phyloP scores from a whole-genome alignment of 2,797 vertebrate genomes.

The Brachyrhaphis roseni region DNA sequence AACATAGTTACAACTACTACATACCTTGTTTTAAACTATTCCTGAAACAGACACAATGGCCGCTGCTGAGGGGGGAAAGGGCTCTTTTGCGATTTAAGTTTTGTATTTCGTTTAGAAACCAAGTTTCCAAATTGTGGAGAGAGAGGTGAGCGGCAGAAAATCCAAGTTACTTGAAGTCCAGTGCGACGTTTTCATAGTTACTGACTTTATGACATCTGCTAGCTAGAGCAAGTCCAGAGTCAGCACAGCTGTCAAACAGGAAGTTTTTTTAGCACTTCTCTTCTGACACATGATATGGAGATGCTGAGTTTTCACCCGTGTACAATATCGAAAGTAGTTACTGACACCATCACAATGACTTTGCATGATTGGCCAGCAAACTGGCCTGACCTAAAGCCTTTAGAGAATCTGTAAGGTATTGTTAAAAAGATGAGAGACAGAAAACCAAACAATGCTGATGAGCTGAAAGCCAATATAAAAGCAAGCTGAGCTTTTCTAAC shows the following conservation, averaged over 20 bases:
- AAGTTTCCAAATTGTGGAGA: background rate
- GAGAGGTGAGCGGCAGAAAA: background rate
- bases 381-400: background rate
- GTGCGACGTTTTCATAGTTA: background rate
- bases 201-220: background rate
- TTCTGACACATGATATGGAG: background rate
- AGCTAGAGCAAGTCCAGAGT: background rate
- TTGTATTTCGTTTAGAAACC: background rate
- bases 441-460: background rate
- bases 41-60: background rate
- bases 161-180: background rate
- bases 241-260: background rate
- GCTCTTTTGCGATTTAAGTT: background rate
- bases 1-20: background rate
- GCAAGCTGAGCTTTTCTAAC: background rate
- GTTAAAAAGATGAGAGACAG: background rate
- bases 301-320: background rate
- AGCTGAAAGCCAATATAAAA: background rate
- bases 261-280: background rate
- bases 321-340: background rate
- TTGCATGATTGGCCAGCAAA: background rate
- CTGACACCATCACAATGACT: background rate
- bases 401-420: background rate
- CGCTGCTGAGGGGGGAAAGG: background rate
- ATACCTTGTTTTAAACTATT: background rate